Percentiles rank a stretch among this genome's conserved stretches.
Conservation (phyloP, 2,113 vertebrate genomes). For the Oreamnos americanus region DNA sequence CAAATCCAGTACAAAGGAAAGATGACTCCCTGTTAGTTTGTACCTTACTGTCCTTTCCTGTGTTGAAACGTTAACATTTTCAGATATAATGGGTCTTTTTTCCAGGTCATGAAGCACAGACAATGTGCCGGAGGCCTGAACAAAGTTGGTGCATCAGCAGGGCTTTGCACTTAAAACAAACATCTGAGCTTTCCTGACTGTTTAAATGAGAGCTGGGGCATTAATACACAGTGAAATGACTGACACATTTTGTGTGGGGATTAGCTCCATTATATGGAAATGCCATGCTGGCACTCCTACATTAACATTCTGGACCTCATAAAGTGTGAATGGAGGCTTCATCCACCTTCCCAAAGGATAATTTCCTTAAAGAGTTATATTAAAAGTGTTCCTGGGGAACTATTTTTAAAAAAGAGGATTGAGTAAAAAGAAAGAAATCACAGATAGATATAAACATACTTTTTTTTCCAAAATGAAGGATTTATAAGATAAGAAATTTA, state of each 20-base stretch:
- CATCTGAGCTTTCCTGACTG: constrained; percentile 64
- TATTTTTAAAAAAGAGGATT: background rate
- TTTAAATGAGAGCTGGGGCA: constrained; percentile 64
- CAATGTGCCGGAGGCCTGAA: constrained; percentile 62
- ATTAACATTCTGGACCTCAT: background rate
- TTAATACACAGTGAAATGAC: constrained; percentile 63
- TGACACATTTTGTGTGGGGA: constrained; percentile 74
- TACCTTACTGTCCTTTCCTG: constrained; percentile 61
- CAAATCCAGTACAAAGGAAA: constrained; percentile 67
- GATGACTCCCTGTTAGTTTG: constrained; percentile 27
- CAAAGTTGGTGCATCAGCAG: constrained; percentile 54
- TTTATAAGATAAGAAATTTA: background rate
- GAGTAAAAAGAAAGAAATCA: background rate
- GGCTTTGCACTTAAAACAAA: constrained; percentile 73
- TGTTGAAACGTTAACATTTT: constrained; percentile 74
- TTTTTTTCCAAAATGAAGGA: background rate
- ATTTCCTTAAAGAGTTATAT: background rate
- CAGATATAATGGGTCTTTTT: constrained; percentile 64
- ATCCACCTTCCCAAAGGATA: background rate
- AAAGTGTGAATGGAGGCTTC: background rate
- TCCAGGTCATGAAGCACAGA: constrained; percentile 74
- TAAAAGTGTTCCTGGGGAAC: background rate
- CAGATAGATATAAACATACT: background rate
- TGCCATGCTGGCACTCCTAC: constrained; percentile 24
- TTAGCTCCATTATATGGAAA: constrained; percentile 55